Evolutionary conservation across 2,797 vertebrate genomes (phyloP).

Genomic region (Lepidocolaptes lacrymiger): DNA sequence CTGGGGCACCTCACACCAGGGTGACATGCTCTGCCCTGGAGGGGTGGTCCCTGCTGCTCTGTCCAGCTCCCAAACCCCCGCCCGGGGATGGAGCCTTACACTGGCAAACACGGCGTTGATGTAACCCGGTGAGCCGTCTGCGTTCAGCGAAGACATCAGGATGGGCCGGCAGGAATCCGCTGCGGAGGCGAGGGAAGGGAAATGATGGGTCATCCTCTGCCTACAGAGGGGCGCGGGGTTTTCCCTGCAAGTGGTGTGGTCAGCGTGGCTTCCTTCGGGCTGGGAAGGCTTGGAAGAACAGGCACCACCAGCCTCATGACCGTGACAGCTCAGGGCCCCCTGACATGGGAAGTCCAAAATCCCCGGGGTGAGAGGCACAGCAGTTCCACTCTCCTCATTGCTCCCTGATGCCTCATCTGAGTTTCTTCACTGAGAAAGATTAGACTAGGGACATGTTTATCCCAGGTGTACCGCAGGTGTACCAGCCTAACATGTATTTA

Average conservation of each 20-base stretch:
- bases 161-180: slow-evolving; percentile 60
- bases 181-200: background rate
- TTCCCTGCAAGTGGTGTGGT: background rate
- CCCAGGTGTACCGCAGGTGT: background rate
- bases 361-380: fast-evolving
- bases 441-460: background rate
- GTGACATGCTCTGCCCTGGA: background rate
- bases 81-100: background rate
- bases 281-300: background rate
- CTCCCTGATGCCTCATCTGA: background rate
- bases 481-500: background rate
- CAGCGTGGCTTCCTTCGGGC: fast-evolving
- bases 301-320: background rate
- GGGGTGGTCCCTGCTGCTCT: background rate
- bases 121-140: slow-evolving; percentile 44
- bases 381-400: background rate
- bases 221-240: background rate
- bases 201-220: background rate
- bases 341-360: background rate
- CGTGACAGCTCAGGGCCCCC: background rate
- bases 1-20: background rate
- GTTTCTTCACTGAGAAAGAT: background rate
- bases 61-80: fast-evolving
- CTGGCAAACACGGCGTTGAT: slow-evolving; percentile 65
- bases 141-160: slow-evolving; percentile 44